A percentile compares a stretch with the other conserved stretches of the same genome.
phyloP scores from a whole-genome alignment of 2,888 invertebrate genomes.

The Euplexia lucipara region DNA sequence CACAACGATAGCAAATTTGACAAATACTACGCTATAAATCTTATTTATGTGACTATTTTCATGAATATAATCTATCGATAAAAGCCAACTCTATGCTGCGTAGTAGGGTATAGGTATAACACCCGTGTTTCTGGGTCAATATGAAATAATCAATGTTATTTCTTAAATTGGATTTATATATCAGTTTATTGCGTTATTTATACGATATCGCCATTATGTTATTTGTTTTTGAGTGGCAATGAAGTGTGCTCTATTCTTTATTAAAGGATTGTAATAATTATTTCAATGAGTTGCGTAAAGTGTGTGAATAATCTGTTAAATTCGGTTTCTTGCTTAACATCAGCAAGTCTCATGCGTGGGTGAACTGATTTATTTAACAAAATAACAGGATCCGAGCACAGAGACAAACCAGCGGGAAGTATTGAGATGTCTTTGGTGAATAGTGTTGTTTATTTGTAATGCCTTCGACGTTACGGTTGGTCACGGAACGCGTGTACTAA shows the following conservation, averaged over 20 bases:
- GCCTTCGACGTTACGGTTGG: neutral
- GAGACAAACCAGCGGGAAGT: neutral
- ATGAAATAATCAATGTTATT: slow-evolving; percentile 16
- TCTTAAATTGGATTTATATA: slow-evolving; percentile 25
- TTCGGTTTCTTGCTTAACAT: slow-evolving; percentile 5
- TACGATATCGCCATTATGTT: slow-evolving; percentile 41
- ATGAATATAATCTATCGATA: slow-evolving; percentile 22
- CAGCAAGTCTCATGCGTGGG: neutral
- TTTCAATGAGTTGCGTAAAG: slow-evolving; percentile 7
- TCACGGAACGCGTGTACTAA: slow-evolving; percentile 5
- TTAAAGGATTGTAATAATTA: neutral
- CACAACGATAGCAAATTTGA: slow-evolving; percentile 17
- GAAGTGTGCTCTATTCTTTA: slow-evolving; percentile 15
- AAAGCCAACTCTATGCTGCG: slow-evolving; percentile 10
- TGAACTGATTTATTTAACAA: slow-evolving; percentile 11
- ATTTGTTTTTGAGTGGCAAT: slow-evolving; percentile 19
- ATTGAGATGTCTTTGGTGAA: slow-evolving; percentile 16
- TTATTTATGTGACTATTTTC: slow-evolving; percentile 30
- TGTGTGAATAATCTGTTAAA: neutral
- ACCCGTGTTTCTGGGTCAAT: neutral
- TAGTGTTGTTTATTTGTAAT: slow-evolving; percentile 15
- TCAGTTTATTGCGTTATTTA: slow-evolving; percentile 42
- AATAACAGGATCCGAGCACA: neutral
- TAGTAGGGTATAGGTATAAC: neutral
- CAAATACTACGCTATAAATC: slow-evolving; percentile 6